Conservation (phyloP, 2,797 vertebrate genomes). For the Toxotes lorentzi region DNA sequence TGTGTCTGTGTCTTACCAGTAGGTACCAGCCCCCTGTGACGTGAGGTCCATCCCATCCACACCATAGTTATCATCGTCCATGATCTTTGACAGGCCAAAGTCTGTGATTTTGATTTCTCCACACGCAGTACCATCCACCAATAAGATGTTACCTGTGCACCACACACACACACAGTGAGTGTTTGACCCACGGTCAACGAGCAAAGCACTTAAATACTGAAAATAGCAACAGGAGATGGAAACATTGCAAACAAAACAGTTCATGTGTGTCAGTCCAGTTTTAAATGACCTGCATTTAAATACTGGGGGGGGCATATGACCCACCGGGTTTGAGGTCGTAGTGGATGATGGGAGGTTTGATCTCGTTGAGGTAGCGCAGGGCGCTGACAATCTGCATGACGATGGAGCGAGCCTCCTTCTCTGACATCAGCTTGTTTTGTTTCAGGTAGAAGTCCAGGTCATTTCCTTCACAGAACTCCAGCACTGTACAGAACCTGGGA, state of each 20-base stretch:
- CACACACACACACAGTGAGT: neutral
- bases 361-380: conserved; percentile 99
- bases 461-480: conserved; percentile 99
- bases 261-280: neutral
- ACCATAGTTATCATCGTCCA: conserved; percentile 99
- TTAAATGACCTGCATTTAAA: neutral
- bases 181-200: neutral
- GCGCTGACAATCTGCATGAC: conserved; percentile 99
- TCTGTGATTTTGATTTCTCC: conserved; percentile 99
- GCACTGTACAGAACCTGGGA: conserved; percentile 95
- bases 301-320: conserved; percentile 1
- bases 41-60: conserved; percentile 99
- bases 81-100: conserved; percentile 98
- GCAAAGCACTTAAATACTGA: neutral
- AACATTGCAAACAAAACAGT: too few species aligned
- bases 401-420: conserved; percentile 99
- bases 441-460: conserved; percentile 99
- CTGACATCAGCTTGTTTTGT: conserved; percentile 98
- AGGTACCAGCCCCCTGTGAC: conserved; percentile 97
- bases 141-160: conserved; percentile 93
- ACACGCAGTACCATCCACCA: conserved; percentile 97
- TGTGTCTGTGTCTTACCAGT: conserved; percentile 87
- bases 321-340: conserved; percentile 99
- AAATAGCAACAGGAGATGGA: too few species aligned
- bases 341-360: conserved; percentile 99